phyloP scores from a whole-genome alignment of 2,113 vertebrate genomes.

The Podiceps cristatus region DNA sequence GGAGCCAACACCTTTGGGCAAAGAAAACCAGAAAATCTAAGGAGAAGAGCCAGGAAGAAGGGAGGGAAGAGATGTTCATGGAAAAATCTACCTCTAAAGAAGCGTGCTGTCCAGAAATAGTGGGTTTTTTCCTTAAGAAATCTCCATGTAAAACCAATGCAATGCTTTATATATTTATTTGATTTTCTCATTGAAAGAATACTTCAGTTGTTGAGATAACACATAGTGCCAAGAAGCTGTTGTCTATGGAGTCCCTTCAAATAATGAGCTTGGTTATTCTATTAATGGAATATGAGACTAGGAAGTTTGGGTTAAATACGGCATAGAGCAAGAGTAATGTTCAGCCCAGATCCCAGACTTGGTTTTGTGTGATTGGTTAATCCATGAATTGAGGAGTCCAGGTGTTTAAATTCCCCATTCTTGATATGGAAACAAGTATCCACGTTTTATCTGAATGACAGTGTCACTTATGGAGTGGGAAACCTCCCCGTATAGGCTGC shows the following conservation, averaged over 20 bases:
- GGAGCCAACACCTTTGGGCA: conserved; percentile 43
- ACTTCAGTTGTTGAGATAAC: not conserved
- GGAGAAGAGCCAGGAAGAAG: conserved; percentile 18
- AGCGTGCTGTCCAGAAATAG: not conserved
- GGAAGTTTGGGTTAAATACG: not conserved
- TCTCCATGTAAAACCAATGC: not conserved
- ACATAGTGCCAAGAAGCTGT: not conserved
- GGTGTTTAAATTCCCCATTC: not conserved
- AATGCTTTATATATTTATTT: not conserved
- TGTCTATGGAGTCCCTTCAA: not conserved
- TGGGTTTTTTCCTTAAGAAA: not conserved
- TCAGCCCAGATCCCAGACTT: not conserved
- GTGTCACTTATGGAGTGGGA: not conserved
- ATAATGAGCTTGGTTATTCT: not conserved
- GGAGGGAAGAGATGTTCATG: conserved; percentile 1
- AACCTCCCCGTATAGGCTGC: not conserved
- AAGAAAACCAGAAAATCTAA: conserved; percentile 32
- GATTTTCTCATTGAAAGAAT: not conserved
- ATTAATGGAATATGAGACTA: not conserved
- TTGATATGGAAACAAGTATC: not conserved
- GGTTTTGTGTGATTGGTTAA: not conserved
- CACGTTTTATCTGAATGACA: not conserved
- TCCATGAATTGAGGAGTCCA: not conserved
- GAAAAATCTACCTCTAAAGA: conserved; percentile 42
- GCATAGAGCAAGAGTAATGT: not conserved